These are phyloP conservation scores for Anableps anableps DNA, from an alignment of 2,797 vertebrate genomes.

Conservation along the genomic window DNA sequence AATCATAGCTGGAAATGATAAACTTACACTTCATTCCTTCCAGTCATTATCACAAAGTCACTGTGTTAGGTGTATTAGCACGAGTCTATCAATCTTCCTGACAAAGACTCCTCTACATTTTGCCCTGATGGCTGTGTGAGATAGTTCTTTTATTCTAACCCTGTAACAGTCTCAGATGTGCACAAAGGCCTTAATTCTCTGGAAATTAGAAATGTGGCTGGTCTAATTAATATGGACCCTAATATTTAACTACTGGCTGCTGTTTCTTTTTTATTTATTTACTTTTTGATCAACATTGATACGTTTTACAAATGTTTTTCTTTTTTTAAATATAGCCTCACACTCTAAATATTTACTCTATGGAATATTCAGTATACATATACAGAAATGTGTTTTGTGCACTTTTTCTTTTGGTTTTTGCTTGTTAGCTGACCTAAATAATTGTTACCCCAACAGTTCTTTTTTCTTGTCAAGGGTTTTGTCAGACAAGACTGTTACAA, in stretches of 20 bases:
- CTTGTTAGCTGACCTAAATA: not conserved
- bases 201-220: not conserved
- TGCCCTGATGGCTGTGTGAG: not conserved
- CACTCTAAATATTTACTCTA: not conserved
- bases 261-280: not conserved
- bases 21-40: not conserved
- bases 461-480: not conserved
- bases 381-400: not conserved
- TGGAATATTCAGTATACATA: not conserved
- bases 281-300: not conserved
- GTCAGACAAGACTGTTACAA: too few relatives aligned
- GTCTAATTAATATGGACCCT: not conserved
- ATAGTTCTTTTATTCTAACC: not conserved
- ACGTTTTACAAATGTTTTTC: not conserved
- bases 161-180: not conserved
- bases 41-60: too few relatives aligned
- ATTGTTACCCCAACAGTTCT: not conserved
- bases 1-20: not conserved
- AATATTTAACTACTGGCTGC: not conserved
- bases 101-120: not conserved
- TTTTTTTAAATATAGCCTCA: not conserved
- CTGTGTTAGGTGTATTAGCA: too few relatives aligned
- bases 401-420: not conserved
- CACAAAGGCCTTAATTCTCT: not conserved
- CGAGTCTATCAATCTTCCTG: not conserved